Evolutionary conservation across 2,888 invertebrate species (phyloP), one percentile per base, ranked within the genome.

Genomic region (Mongoloraphidia duomilia): DNA sequence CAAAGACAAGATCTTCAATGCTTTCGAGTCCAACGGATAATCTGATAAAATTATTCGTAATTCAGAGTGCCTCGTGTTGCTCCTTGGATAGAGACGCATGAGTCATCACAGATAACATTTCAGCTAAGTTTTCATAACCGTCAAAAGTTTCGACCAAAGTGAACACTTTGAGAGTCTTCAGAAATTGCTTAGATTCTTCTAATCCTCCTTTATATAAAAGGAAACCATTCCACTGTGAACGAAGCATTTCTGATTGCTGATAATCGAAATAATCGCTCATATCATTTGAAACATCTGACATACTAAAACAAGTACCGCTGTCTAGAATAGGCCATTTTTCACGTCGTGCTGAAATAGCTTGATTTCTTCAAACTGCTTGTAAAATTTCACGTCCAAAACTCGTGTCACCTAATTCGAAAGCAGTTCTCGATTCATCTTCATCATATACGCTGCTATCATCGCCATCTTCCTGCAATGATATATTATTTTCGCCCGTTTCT

Each of bases 161-260:
- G 65, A 95, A 92, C 26, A 92, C 58, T 70, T 90, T 84, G 34
- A 94, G 68, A 8, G 79, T 65, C 56, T 79, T 76, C 17, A 94
- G 69, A 61, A 96, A 87, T 49, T 73, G 80, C 49, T 73, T 73
- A 0, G 89, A 81, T 57, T 89, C 79, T 49, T 79, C 70, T 38
- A 86, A 60, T 4, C 75, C 82, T 1, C 92, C 93, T 59, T 82
- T 26, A 95, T 73, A 59, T 84, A 90, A 62, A 96, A 90, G 12
- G 90, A 84, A 59, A 97, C 75, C 71, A 96, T 89, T 6, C 96
- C 96, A 53, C 94, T 91, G 68, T 89, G 89, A 1, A 92, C 92
- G 46, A 79, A 77, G 55, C 81, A 80, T 70, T 96, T n/a, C n/a
- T 13, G 33, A 17, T 10, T 13, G 34, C 13, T 47, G 40, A 55